Percentiles rank a stretch among this genome's conserved stretches.
Evolutionary conservation across 2,113 vertebrate species (phyloP).

Genomic region (Noctilio leporinus): DNA sequence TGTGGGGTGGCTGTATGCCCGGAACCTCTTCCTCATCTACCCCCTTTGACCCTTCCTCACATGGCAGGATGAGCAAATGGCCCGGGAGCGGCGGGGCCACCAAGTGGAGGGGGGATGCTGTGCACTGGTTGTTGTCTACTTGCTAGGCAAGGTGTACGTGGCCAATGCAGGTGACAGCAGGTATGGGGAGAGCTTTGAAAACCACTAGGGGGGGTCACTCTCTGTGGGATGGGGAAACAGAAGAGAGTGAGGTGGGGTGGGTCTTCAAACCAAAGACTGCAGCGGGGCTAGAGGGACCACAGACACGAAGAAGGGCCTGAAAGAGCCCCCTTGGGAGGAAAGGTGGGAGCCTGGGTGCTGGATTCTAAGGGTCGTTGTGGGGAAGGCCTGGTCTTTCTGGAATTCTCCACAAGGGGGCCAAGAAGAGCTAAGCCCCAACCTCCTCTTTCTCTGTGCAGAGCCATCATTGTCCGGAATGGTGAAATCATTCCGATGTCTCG

Average conservation of each 20-base stretch:
- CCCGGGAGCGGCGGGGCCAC: constrained; percentile 85
- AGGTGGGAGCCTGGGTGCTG: background rate
- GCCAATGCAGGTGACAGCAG: constrained; percentile 98
- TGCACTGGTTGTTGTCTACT: constrained; percentile 88
- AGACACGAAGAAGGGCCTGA: background rate
- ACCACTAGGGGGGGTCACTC: too few species aligned
- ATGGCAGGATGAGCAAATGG: constrained; percentile 90
- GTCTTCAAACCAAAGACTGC: background rate
- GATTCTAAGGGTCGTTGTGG: background rate
- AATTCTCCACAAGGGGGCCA: background rate
- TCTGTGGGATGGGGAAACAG: background rate
- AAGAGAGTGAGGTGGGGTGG: background rate
- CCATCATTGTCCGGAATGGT: constrained; percentile 95
- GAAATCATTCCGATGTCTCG: constrained; percentile 96
- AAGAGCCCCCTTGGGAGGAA: background rate
- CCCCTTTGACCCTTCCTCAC: background rate
- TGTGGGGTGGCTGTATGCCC: background rate
- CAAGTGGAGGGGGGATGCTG: constrained; percentile 93
- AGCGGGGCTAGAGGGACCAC: background rate
- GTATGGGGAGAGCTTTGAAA: constrained; percentile 71
- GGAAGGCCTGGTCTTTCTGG: background rate
- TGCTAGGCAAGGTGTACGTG: constrained; percentile 95
- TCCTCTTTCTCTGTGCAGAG: constrained; percentile 83
- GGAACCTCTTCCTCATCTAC: background rate
- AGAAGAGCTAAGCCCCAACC: background rate